Conservation (phyloP, 2,888 invertebrate species). For the Microchrysa polita region DNA sequence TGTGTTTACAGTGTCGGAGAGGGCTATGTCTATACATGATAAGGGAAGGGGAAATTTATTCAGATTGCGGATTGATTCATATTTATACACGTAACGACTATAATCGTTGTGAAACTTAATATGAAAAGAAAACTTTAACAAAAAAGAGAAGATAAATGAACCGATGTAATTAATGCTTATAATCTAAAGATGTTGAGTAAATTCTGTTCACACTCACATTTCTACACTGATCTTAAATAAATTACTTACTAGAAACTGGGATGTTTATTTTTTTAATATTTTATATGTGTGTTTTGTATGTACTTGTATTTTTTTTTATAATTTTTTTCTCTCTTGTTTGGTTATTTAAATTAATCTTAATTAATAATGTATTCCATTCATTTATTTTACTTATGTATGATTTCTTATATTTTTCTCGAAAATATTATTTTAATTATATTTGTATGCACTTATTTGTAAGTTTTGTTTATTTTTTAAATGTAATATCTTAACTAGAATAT, state of each 20-base stretch:
- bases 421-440: conserved; percentile 38
- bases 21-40: conserved; percentile 4
- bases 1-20: background rate
- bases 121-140: conserved; percentile 42
- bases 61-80: background rate
- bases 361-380: conserved; percentile 27
- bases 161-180: conserved; percentile 10
- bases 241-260: conserved; percentile 44
- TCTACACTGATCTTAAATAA: conserved; percentile 42
- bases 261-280: conserved; percentile 41
- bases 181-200: conserved; percentile 40
- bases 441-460: conserved; percentile 18
- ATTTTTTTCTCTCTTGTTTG: background rate
- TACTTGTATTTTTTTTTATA: background rate
- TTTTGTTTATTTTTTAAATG: conserved; percentile 7
- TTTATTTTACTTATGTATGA: background rate
- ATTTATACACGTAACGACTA: conserved; percentile 17
- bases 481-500: conserved; percentile 32
- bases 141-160: conserved; percentile 34
- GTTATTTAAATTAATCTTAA: conserved; percentile 25
- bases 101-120: conserved; percentile 15
- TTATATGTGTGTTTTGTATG: conserved; percentile 9
- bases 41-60: background rate
- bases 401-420: conserved; percentile 27
- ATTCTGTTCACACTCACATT: conserved; percentile 41